These are phyloP conservation scores for Capitella teleta DNA, from an alignment of 1,140 invertebrate species.

Conservation along the genomic window DNA sequence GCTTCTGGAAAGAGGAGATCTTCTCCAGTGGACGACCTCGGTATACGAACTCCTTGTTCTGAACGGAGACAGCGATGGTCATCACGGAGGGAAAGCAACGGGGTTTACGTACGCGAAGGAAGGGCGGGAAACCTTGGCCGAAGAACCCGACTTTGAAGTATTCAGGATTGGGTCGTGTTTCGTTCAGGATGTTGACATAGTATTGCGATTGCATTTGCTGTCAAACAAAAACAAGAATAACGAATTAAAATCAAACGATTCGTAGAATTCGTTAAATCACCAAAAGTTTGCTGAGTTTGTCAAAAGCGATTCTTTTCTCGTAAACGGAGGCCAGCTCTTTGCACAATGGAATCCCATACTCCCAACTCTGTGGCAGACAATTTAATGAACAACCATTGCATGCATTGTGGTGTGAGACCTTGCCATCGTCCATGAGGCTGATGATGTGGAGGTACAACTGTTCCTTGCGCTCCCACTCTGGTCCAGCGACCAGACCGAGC, in stretches of 20 bases:
- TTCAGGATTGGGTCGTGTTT: slow-evolving; percentile 71
- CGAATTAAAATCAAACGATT: too few relatives aligned
- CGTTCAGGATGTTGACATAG: slow-evolving; percentile 78
- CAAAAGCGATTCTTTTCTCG: slow-evolving; percentile 28
- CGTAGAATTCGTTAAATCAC: too few relatives aligned
- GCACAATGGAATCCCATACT: slow-evolving; percentile 79
- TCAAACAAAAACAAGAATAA: too few relatives aligned
- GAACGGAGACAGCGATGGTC: too few relatives aligned
- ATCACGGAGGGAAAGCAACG: too few relatives aligned
- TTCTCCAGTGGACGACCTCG: slow-evolving; percentile 31
- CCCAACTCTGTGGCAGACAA: slow-evolving; percentile 78
- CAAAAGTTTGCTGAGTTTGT: slow-evolving; percentile 32
- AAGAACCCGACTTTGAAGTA: slow-evolving; percentile 36
- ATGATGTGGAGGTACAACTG: slow-evolving; percentile 15
- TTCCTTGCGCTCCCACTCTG: slow-evolving; percentile 35
- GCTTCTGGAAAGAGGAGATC: slow-evolving; percentile 23
- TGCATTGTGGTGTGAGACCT: too few relatives aligned
- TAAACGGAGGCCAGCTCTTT: slow-evolving; percentile 32
- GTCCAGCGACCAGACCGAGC: slow-evolving; percentile 58
- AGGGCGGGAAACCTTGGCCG: slow-evolving; percentile 31
- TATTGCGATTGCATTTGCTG: slow-evolving; percentile 71
- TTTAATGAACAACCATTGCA: too few relatives aligned
- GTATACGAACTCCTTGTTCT: slow-evolving; percentile 37
- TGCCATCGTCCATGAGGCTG: slow-evolving; percentile 33
- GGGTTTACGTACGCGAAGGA: slow-evolving; percentile 70